Base-by-base conservation (phyloP, 1,140 invertebrate species). In the Heliconius melpomene region DNA sequence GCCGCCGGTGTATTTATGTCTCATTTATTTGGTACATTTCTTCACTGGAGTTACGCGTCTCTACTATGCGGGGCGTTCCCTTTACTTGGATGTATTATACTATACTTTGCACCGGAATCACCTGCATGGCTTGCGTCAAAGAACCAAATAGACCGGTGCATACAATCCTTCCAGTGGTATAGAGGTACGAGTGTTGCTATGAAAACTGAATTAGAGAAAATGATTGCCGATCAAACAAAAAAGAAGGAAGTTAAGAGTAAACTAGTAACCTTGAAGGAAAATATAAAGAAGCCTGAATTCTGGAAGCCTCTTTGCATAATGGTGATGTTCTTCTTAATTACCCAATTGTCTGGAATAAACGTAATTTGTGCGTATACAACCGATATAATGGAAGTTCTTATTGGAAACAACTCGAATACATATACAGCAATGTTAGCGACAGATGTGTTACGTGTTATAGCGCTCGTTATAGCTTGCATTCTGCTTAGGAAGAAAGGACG, bases 341-440 rank as follows among this genome's bases (percentile, higher is more conserved):
- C 94, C 13, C 96, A 97, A 84, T 95, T 96, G 46, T 95, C 95
- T 6, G 96, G 96, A 11, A 93, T 96, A 1, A 97, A 97, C 89
- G 96, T 96, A 0, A 95, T 98, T 7, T 96, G 96, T 84, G 97
- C 97, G 82, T 97, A 97, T 85, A 96, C 96, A 0, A 96, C 97
- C 0, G 91, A 95, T 7, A 96, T 96, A 85, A 95, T 96, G 94
- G 90, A 95, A 79, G 92, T 95, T 32, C 90, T 95, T 7, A 87
- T 96, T 13, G 95, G 94, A 18, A 86, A 83, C n/a, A 86, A 84
- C 71, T 84, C 85, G n/a, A 89, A 96, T 80, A 95, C 95, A 11
- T 96, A 96, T 81, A 80, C 95, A 11, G 95, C 95, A 2, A 96
- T 96, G 82, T 94, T 97, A 26, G 93, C 97, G 29, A 93, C 97